Conservation (phyloP, 2,888 invertebrate species). For the Dasysyrphus tricinctus region DNA sequence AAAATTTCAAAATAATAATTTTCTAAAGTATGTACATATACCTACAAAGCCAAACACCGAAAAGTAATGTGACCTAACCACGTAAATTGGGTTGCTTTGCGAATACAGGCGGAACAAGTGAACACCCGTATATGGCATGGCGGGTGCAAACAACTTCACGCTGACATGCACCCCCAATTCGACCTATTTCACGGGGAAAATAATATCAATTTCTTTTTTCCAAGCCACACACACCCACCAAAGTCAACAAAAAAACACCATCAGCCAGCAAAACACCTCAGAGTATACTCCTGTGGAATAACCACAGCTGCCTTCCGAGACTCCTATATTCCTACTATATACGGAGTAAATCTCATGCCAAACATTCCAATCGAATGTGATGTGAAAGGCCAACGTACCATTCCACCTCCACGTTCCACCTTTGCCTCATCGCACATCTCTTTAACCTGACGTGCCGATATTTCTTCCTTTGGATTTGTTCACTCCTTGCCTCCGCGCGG, state of each 20-base stretch:
- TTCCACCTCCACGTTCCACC: background rate
- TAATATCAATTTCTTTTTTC: slow-evolving; percentile 44
- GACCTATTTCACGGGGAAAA: slow-evolving; percentile 37
- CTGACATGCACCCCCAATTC: background rate
- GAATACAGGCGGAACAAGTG: slow-evolving; percentile 4
- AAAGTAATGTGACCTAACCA: slow-evolving; percentile 45
- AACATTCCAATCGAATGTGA: slow-evolving; percentile 41
- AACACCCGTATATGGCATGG: background rate
- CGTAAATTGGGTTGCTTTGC: slow-evolving; percentile 22
- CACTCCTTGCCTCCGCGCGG: background rate
- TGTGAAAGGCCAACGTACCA: slow-evolving; percentile 52
- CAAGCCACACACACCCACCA: slow-evolving; percentile 19
- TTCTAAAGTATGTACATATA: background rate
- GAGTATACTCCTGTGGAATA: slow-evolving; percentile 3
- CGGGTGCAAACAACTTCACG: background rate
- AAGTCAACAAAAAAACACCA: background rate
- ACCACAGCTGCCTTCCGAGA: slow-evolving; percentile 9
- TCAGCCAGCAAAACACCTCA: background rate
- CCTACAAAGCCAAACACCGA: slow-evolving; percentile 12
- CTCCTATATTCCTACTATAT: background rate
- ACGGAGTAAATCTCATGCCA: slow-evolving; percentile 41
- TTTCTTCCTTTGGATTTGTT: slow-evolving; percentile 35
- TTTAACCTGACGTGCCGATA: slow-evolving; percentile 31
- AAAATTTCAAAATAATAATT: slow-evolving; percentile 34
- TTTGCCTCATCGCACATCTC: background rate